Percentiles rank a stretch among this genome's conserved stretches.
These are phyloP conservation scores for Amphiura filiformis DNA, from an alignment of 35 echinoderm and acorn worm species.

Conservation along the genomic window DNA sequence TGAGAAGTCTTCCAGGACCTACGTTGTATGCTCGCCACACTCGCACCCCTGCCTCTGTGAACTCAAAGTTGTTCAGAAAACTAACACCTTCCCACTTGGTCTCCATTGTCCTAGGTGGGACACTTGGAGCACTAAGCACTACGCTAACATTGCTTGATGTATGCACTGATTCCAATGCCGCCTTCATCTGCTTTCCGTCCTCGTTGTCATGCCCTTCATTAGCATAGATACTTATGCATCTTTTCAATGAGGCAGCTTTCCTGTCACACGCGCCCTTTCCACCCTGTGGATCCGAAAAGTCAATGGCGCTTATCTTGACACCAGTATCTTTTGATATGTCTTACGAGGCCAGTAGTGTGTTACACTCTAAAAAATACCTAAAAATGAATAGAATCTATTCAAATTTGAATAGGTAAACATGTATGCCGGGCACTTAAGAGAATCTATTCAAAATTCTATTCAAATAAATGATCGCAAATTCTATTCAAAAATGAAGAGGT, in stretches of 20 bases:
- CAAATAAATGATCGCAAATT: too few species aligned
- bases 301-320: not conserved
- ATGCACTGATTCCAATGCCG: not conserved
- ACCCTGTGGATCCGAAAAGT: constrained; percentile 31
- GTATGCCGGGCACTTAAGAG: too few species aligned
- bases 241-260: constrained; percentile 17
- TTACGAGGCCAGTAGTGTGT: too few species aligned
- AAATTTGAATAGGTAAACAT: too few species aligned
- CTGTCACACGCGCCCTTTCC: constrained; percentile 29
- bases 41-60: not conserved
- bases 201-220: constrained; percentile 32
- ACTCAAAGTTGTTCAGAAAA: constrained; percentile 13
- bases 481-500: too few species aligned
- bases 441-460: too few species aligned
- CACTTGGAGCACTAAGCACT: not conserved
- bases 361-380: too few species aligned
- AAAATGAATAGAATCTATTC: too few species aligned
- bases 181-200: constrained; percentile 18
- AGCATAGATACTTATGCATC: not conserved
- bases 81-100: constrained; percentile 1
- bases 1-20: not conserved
- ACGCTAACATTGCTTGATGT: not conserved
- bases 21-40: constrained; percentile 13
- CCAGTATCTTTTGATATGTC: not conserved
- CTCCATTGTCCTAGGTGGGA: not conserved